phyloP scores from a whole-genome alignment of 2,797 vertebrate genomes.

The Glossophaga mutica region DNA sequence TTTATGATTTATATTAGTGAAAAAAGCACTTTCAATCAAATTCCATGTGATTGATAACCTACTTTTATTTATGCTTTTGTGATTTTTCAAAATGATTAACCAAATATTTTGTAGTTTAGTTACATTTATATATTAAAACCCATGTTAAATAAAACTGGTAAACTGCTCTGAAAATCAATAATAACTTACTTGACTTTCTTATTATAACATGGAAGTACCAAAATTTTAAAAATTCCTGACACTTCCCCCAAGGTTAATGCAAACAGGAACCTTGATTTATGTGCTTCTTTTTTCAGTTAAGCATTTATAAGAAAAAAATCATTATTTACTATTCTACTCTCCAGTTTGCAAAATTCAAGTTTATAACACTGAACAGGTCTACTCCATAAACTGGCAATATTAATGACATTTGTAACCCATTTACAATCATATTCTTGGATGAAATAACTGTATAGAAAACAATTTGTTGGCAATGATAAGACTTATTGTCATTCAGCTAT shows the following conservation, averaged over 20 bases:
- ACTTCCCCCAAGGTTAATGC: neutral
- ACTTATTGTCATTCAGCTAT: neutral
- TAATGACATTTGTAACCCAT: neutral
- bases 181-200: neutral
- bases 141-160: conserved; percentile 6
- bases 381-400: neutral
- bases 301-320: neutral
- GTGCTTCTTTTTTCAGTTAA: neutral
- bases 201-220: neutral
- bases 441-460: conserved; percentile 16
- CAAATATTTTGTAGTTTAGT: conserved; percentile 22
- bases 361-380: neutral
- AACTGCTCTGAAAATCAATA: conserved; percentile 21
- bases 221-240: neutral
- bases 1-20: neutral
- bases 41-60: conserved; percentile 19
- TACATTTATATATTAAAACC: neutral
- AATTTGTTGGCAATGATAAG: conserved; percentile 9
- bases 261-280: neutral
- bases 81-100: conserved; percentile 17
- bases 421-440: conserved; percentile 33
- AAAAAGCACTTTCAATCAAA: conserved; percentile 16
- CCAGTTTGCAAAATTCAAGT: neutral
- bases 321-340: neutral
- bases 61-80: neutral